Conservation (phyloP, 2,113 vertebrate species). For the Daphoenositta chrysoptera region DNA sequence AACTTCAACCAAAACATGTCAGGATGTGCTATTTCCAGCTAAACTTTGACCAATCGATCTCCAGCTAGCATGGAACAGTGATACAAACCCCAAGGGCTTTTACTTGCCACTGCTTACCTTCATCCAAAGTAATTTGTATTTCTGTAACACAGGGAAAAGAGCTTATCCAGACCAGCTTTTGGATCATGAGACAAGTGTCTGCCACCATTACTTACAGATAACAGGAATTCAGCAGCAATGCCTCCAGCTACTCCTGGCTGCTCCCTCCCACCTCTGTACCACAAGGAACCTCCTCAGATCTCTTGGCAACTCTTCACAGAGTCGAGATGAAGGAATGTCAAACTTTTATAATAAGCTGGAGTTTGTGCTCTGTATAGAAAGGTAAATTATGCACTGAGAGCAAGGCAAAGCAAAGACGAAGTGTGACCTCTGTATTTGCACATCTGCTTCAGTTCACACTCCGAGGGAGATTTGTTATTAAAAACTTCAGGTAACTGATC, state of each 20-base stretch:
- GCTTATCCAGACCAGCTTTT: neutral
- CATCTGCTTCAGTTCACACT: slow-evolving; percentile 34
- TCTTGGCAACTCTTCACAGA: neutral
- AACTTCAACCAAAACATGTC: neutral
- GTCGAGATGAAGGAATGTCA: neutral
- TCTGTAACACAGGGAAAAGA: neutral
- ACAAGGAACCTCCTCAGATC: neutral
- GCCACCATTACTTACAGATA: neutral
- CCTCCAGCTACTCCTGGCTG: neutral
- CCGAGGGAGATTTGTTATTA: slow-evolving; percentile 54
- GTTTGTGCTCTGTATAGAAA: neutral
- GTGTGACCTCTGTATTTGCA: neutral
- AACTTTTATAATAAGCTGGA: neutral
- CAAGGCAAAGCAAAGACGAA: slow-evolving; percentile 7
- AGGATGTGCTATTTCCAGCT: neutral
- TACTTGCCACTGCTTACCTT: neutral
- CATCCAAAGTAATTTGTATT: neutral
- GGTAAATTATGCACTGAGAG: neutral
- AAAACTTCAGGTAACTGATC: slow-evolving; percentile 15
- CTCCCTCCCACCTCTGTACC: neutral
- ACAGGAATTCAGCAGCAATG: neutral
- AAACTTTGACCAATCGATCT: neutral
- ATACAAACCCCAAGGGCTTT: neutral
- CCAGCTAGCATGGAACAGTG: neutral
- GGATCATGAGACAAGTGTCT: neutral